phyloP scores from a whole-genome alignment of 1,140 invertebrate genomes.

The Neodiprion lecontei region DNA sequence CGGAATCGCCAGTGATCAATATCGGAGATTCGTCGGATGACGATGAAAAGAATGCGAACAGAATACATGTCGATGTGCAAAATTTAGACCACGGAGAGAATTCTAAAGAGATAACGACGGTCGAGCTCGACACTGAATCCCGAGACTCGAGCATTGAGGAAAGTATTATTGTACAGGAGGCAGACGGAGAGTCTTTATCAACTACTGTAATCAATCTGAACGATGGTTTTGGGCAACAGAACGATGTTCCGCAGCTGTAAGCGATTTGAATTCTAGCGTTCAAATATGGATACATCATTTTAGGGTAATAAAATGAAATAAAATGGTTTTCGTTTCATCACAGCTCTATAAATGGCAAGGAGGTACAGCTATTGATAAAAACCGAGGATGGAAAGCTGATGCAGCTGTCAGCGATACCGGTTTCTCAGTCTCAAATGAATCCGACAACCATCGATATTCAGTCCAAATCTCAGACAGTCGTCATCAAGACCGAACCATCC shows the following conservation, averaged over 20 bases:
- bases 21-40: slow-evolving; percentile 31
- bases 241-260: slow-evolving; percentile 32
- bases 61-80: slow-evolving; percentile 23
- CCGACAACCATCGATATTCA: slow-evolving; percentile 14
- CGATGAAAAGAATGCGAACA: slow-evolving; percentile 18
- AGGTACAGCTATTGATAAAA: slow-evolving; percentile 60
- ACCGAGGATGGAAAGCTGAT: slow-evolving; percentile 62
- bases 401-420: slow-evolving; percentile 55
- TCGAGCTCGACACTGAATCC: slow-evolving; percentile 20
- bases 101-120: slow-evolving; percentile 28
- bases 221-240: slow-evolving; percentile 21
- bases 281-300: slow-evolving; percentile 14
- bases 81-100: slow-evolving; percentile 24
- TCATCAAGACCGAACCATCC: slow-evolving; percentile 44
- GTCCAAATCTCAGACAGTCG: slow-evolving; percentile 32
- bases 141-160: slow-evolving; percentile 17
- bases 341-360: slow-evolving; percentile 52
- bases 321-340: slow-evolving; percentile 15
- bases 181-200: slow-evolving; percentile 31
- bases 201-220: slow-evolving; percentile 15
- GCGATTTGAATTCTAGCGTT: slow-evolving; percentile 15
- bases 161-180: slow-evolving; percentile 42
- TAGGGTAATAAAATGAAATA: not conserved
- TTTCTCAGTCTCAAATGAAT: slow-evolving; percentile 35
- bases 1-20: slow-evolving; percentile 26